phyloP scores from a whole-genome alignment of 35 echinoderm and acorn worm genomes.

The Lytechinus variegatus region DNA sequence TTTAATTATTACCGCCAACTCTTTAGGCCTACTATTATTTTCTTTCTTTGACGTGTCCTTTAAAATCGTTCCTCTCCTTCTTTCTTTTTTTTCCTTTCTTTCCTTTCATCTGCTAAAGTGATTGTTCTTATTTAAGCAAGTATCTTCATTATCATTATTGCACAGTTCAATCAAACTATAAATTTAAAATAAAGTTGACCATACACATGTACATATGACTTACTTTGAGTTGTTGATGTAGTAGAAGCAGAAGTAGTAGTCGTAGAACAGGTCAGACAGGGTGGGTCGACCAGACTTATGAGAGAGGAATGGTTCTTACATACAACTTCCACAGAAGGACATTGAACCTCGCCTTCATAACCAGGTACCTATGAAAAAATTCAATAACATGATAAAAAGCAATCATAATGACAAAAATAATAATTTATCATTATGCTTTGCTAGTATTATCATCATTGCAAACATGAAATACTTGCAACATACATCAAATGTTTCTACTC shows the following conservation, averaged over 20 bases:
- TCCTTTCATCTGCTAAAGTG: background rate
- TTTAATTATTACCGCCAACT: no score
- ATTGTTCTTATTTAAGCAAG: no score
- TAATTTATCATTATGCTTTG: no score
- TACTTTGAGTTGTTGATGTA: slow-evolving; percentile 32
- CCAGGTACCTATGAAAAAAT: slow-evolving; percentile 61
- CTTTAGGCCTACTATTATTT: no score
- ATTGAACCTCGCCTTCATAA: slow-evolving; percentile 67
- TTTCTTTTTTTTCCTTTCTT: background rate
- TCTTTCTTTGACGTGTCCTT: background rate
- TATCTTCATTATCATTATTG: no score
- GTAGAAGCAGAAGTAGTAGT: background rate
- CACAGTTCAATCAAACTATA: background rate
- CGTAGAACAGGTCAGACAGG: slow-evolving; percentile 33
- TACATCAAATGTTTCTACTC: no score
- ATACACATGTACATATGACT: background rate
- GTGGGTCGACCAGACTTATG: slow-evolving; percentile 55
- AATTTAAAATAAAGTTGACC: background rate
- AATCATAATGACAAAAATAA: background rate
- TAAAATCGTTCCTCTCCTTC: background rate
- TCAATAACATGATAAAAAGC: background rate
- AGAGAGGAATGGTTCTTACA: slow-evolving; percentile 61
- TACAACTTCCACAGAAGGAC: slow-evolving; percentile 64
- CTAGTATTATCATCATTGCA: no score
- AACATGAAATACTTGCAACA: no score